These are phyloP conservation scores for Eleginops maclovinus DNA, from an alignment of 2,113 vertebrate genomes.

Conservation along the genomic window DNA sequence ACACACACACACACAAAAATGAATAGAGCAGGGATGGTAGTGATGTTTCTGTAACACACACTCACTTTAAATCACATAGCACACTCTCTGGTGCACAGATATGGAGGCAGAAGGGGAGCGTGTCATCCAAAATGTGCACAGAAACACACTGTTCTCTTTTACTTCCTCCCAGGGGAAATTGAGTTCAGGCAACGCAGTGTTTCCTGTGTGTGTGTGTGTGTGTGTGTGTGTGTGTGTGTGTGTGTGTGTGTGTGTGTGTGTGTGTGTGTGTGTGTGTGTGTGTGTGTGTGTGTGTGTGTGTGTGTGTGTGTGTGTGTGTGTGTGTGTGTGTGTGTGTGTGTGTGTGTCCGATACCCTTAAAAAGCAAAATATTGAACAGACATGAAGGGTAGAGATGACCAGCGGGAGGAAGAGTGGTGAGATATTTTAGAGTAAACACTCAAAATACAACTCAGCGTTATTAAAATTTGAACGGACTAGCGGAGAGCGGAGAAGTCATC, in stretches of 20 bases:
- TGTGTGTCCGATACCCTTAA: slow-evolving; percentile 4
- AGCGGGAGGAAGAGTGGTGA: neutral
- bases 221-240: too few species aligned
- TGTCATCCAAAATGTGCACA: slow-evolving; percentile 3
- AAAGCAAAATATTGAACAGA: slow-evolving; percentile 4
- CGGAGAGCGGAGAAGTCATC: neutral
- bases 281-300: too few species aligned
- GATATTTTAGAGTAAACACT: neutral
- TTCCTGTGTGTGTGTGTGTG: too few species aligned
- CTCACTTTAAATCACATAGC: neutral
- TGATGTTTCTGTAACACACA: neutral
- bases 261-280: too few species aligned
- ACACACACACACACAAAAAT: neutral
- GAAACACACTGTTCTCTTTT: slow-evolving; percentile 66
- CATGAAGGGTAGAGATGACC: neutral
- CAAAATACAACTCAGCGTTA: neutral
- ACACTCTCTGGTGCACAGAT: neutral
- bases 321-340: neutral
- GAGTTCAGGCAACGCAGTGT: slow-evolving; percentile 21
- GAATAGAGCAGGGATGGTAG: neutral
- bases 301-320: slow-evolving; percentile 21
- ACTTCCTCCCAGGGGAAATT: slow-evolving; percentile 65
- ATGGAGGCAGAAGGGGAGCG: slow-evolving; percentile 1
- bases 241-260: too few species aligned
- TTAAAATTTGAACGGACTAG: neutral